Conservation (phyloP, 2,888 invertebrate genomes). For the Drosophila rubida region DNA sequence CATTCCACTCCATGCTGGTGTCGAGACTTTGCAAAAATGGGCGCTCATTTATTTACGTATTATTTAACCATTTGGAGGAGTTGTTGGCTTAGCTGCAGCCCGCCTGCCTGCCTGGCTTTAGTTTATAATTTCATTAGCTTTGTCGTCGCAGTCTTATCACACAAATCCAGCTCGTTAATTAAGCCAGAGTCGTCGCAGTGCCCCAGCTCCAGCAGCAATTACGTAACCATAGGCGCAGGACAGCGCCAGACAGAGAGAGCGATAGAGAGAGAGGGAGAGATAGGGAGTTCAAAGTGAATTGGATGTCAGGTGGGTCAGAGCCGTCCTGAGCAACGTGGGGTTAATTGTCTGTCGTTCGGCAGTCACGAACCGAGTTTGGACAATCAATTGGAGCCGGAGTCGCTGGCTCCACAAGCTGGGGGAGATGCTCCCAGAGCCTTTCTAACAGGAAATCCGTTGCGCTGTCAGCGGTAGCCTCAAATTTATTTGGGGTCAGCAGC, state of each 20-base stretch:
- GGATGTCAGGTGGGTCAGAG: slow-evolving; percentile 61
- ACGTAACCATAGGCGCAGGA: slow-evolving; percentile 52
- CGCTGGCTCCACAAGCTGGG: neutral
- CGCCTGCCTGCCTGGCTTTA: slow-evolving; percentile 20
- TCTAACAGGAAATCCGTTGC: slow-evolving; percentile 76
- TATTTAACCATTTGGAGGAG: slow-evolving; percentile 52
- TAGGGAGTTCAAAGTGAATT: slow-evolving; percentile 55
- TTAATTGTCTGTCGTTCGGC: slow-evolving; percentile 69
- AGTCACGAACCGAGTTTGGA: slow-evolving; percentile 64
- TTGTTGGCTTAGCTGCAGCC: neutral
- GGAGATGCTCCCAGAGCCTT: slow-evolving; percentile 58
- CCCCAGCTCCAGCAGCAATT: slow-evolving; percentile 29
- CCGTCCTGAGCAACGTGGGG: slow-evolving; percentile 36
- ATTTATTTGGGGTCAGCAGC: slow-evolving; percentile 63
- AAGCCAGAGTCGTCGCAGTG: slow-evolving; percentile 16
- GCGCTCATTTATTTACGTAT: slow-evolving; percentile 65
- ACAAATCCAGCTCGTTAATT: slow-evolving; percentile 59
- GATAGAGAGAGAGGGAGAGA: neutral
- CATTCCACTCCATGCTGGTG: slow-evolving; percentile 18
- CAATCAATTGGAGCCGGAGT: slow-evolving; percentile 67
- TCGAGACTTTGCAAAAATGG: slow-evolving; percentile 35
- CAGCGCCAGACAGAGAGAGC: slow-evolving; percentile 2
- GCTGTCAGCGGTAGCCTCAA: slow-evolving; percentile 29
- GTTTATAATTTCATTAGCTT: slow-evolving; percentile 74
- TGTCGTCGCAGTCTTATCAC: slow-evolving; percentile 61